Percentiles rank a stretch among this genome's conserved stretches.
phyloP scores from a whole-genome alignment of 35 echinoderm and acorn worm species.

The Holothuria glaberrima region DNA sequence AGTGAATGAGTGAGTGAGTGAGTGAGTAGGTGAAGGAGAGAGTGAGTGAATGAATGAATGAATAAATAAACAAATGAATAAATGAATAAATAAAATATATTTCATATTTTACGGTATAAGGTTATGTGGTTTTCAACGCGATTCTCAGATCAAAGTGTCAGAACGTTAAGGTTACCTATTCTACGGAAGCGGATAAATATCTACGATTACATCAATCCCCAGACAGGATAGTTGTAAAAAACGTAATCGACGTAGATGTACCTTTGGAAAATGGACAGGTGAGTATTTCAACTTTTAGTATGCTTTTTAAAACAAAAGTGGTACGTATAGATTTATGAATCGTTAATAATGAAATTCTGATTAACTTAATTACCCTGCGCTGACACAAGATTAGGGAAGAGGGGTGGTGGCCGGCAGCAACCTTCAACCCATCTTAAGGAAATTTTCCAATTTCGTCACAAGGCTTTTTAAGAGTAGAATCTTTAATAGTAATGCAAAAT shows the following conservation, averaged over 20 bases:
- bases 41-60: background rate
- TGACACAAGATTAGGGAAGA: too few species aligned
- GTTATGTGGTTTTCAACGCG: background rate
- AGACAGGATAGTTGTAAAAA: background rate
- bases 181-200: constrained; percentile 2
- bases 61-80: background rate
- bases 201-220: background rate
- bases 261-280: constrained; percentile 21
- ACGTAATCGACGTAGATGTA: background rate
- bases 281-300: too few species aligned
- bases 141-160: background rate
- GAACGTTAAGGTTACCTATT: background rate
- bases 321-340: too few species aligned
- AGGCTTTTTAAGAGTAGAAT: too few species aligned
- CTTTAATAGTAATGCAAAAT: too few species aligned
- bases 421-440: too few species aligned
- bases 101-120: background rate
- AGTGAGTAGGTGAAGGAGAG: background rate
- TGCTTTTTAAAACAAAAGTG: too few species aligned
- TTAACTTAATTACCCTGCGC: too few species aligned
- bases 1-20: too few species aligned
- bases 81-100: background rate
- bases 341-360: too few species aligned
- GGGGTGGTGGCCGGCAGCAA: too few species aligned
- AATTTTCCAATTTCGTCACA: too few species aligned